Percentiles rank a stretch among this genome's conserved stretches.
phyloP scores from a whole-genome alignment of 1,140 invertebrate species.

The Camponotus vicinus region DNA sequence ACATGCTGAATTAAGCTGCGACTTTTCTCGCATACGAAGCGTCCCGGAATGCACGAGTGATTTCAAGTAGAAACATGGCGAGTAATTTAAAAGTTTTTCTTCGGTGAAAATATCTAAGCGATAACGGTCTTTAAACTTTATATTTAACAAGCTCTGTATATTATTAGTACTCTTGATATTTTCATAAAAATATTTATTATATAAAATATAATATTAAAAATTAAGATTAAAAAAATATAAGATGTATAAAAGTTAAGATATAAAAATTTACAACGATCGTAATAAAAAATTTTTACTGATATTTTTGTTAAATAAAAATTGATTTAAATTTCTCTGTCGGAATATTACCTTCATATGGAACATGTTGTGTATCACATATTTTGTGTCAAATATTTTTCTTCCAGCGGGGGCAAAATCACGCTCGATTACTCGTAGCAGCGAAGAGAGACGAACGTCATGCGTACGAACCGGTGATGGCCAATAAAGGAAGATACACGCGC shows the following conservation, averaged over 20 bases:
- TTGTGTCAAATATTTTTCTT: constrained; percentile 43
- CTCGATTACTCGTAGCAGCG: constrained; percentile 25
- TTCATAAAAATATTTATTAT: too few relatives aligned
- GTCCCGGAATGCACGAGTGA: neutral
- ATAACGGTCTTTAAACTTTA: neutral
- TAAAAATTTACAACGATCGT: neutral
- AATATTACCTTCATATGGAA: neutral
- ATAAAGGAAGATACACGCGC: constrained; percentile 60
- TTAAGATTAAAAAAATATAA: neutral
- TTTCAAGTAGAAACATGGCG: neutral
- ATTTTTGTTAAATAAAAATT: constrained; percentile 22
- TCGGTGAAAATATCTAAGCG: neutral
- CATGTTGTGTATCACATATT: neutral
- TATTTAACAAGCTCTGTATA: neutral
- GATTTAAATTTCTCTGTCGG: constrained; percentile 21
- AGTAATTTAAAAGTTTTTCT: neutral
- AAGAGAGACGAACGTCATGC: constrained; percentile 45
- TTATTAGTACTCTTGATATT: neutral
- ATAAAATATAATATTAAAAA: neutral
- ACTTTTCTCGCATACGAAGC: neutral
- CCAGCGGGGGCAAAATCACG: constrained; percentile 12
- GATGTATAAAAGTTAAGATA: neutral
- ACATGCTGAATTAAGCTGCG: constrained; percentile 24
- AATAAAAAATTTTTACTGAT: neutral
- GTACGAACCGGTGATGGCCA: constrained; percentile 21